Evolutionary conservation across 2,797 vertebrate genomes (phyloP), one percentile per base, ranked within the genome.

Genomic region (Cetoscarus ocellatus): DNA sequence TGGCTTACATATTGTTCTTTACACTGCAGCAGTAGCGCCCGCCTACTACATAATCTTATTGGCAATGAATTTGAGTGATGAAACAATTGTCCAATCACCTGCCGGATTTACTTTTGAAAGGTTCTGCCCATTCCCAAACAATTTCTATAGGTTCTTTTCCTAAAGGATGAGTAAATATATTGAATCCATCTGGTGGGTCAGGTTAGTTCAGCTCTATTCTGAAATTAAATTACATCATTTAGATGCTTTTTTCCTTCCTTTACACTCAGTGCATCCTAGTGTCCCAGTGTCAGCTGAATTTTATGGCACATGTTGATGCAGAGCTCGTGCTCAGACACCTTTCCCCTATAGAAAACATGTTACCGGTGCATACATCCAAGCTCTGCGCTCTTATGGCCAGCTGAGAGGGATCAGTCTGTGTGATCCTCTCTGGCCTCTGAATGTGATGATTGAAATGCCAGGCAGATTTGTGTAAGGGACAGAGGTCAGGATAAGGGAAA

Each of bases 361-460:
- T 10, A 36, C 61, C 0, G 65, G n/a, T 7, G 0, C 68, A 40
- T 59, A 47, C 2, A 53, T n/a, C 12, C 17, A 54, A 70, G 54
- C 73, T 64, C 45, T 44, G n/a, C 7, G 42, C 0, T 0, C 69
- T 62, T 12, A 45, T 12, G 59, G 64, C 70, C 66, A 64, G 63
- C 75, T 63, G 72, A 55, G 70, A 18, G n/a, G 58, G 66, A 80
- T 58, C 71, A 82, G 39, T 38, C 78, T 83, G 34, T 55, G 65
- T 67, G 79, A 76, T 81, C 65, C 75, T 66, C 51, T 67, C 48
- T 51, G 60, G 50, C 64, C 54, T 49, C 53, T 42, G 63, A 59
- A 77, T 59, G 79, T 76, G 81, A 78, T 86, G 76, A 90, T 86
- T 83, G 82, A 88, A 91, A 86, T 83, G 79, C 77, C 77, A 77